phyloP scores from a whole-genome alignment of 1,140 invertebrate genomes.

The Wiebesia pumilae region DNA sequence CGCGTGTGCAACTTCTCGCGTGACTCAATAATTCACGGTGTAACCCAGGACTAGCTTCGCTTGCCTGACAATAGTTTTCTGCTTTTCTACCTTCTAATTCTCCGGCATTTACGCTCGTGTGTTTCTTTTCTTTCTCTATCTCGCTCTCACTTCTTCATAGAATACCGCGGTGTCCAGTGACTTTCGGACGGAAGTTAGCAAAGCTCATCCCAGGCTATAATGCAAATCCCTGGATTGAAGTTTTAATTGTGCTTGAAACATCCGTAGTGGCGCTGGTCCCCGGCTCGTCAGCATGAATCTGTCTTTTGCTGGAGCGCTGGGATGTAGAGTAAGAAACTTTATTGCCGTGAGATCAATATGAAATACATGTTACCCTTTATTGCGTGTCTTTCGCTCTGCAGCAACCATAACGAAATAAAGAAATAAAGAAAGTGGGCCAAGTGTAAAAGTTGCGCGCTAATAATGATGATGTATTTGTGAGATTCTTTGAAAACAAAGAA shows the following conservation, averaged over 20 bases:
- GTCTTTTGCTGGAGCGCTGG: not conserved
- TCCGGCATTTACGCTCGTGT: slow-evolving; percentile 38
- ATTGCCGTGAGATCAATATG: slow-evolving; percentile 6
- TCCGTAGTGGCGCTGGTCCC: not conserved
- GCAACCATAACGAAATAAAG: too few relatives aligned
- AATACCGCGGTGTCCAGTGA: too few relatives aligned
- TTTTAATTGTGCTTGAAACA: slow-evolving; percentile 27
- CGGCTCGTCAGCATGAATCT: slow-evolving; percentile 9
- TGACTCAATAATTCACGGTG: slow-evolving; percentile 65
- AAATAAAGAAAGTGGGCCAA: too few relatives aligned
- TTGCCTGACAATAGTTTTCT: slow-evolving; percentile 43
- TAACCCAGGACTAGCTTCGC: slow-evolving; percentile 35
- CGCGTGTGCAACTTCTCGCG: slow-evolving; percentile 57
- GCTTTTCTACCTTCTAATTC: slow-evolving; percentile 29
- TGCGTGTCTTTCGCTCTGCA: not conserved
- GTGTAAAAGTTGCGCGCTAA: too few relatives aligned
- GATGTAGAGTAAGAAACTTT: not conserved
- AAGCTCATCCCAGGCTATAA: slow-evolving; percentile 47
- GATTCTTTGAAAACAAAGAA: too few relatives aligned
- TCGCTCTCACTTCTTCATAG: not conserved
- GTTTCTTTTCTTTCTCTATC: slow-evolving; percentile 17
- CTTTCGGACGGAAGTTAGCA: too few relatives aligned
- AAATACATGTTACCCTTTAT: not conserved
- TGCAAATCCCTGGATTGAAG: slow-evolving; percentile 39
- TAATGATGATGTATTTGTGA: not conserved